Conservation (phyloP, 2,888 invertebrate genomes). For the Cartodere bifasciata region DNA sequence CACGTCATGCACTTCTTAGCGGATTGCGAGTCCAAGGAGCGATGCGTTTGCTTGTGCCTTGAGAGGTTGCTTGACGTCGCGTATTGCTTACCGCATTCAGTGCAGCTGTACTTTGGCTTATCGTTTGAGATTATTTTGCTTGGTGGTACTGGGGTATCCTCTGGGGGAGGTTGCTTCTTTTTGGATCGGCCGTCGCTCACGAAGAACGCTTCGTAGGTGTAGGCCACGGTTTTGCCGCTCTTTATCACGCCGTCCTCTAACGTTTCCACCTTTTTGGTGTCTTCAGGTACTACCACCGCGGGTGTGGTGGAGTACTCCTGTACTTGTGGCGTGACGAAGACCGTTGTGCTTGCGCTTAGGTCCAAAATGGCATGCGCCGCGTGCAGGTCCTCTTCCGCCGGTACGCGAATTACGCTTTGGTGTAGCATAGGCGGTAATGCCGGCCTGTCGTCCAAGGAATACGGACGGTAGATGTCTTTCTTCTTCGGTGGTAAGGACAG, state of each 20-base stretch:
- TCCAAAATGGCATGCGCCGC: conserved; percentile 84
- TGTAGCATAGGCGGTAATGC: conserved; percentile 25
- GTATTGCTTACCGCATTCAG: conserved; percentile 83
- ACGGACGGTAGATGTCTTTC: conserved; percentile 83
- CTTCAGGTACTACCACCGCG: conserved; percentile 1
- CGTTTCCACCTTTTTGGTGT: background rate
- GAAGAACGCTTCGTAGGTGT: conserved; percentile 86
- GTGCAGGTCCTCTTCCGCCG: conserved; percentile 71
- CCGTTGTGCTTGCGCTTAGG: conserved; percentile 73
- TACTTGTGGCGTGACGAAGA: conserved; percentile 41
- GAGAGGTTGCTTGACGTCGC: conserved; percentile 83
- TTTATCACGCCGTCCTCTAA: conserved; percentile 12
- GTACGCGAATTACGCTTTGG: conserved; percentile 43
- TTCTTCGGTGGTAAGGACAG: conserved; percentile 79
- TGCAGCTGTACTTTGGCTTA: conserved; percentile 56
- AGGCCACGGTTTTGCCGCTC: conserved; percentile 64
- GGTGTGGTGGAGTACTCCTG: conserved; percentile 10
- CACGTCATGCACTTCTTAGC: conserved; percentile 93
- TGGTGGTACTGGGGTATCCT: conserved; percentile 18
- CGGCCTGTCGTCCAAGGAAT: conserved; percentile 62
- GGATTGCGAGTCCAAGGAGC: conserved; percentile 82
- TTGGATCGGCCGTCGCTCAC: conserved; percentile 82
- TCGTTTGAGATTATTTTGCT: conserved; percentile 21
- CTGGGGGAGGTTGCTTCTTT: conserved; percentile 24
- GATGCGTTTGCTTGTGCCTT: conserved; percentile 82